Evolutionary conservation across 2,888 invertebrate genomes (phyloP), one percentile per base, ranked within the genome.

Genomic region (Lithophane ornitopus): DNA sequence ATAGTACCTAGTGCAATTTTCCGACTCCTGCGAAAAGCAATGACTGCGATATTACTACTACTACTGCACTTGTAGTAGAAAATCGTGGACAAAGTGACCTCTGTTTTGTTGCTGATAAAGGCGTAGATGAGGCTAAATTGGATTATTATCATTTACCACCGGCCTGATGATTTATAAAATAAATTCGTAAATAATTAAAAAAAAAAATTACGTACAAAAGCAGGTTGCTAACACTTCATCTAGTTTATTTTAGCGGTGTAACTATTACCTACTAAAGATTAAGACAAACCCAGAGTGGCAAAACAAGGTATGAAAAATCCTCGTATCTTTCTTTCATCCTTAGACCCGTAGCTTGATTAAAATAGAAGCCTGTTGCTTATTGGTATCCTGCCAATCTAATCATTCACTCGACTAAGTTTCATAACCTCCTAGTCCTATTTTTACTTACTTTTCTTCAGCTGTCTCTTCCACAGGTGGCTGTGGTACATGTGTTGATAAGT

Each of bases 381-480:
- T 80, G 84, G 84, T 74, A 16, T 41, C 49, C 12, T 82, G 82
- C 74, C 82, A 82, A 71, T 56, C 16, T 61, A 69, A 70, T 74
- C 62, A 81, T 70, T 58, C 46, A 62, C 26, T 54, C 41, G 8
- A 34, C 68, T 52, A 56, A 56, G 41, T 68, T 69, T 81, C 68
- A 56, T 81, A 71, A 68, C 14, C 34, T 56, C 12, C 12, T 66
- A 14, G 44, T 56, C n/a, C 62, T 62, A 16, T 71, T 44, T 58
- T 59, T 90, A 95, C 96, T 96, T 87, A 97, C 97, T 96, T 96
- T 85, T 97, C 96, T 74, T 97, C 96, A 1, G 95, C 91, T 0
- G 96, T 96, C 79, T 96, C 97, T 79, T 96, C 96, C 0, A 92
- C 88, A 0, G 94, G 92, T 49, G 93, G 92, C 11, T 92, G 93